Evolutionary conservation across 2,888 invertebrate species (phyloP).

Genomic region (Lithophane semibrunnea): DNA sequence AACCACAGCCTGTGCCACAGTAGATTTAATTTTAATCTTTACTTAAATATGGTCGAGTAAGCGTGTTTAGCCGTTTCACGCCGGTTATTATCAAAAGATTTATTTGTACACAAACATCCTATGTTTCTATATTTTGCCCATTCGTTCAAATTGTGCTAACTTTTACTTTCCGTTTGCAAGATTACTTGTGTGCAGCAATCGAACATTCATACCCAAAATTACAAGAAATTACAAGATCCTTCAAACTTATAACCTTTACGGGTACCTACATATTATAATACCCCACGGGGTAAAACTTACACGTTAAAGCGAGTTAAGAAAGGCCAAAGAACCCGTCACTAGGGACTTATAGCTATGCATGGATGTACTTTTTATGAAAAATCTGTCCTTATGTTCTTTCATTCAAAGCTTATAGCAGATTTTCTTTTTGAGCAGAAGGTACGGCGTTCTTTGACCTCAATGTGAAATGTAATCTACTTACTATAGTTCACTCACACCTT

Average conservation of each 20-base stretch:
- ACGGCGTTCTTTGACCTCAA: background rate
- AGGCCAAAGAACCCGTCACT: constrained; percentile 33
- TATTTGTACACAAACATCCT: too few relatives aligned
- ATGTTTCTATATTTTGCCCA: too few relatives aligned
- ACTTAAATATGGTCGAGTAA: too few relatives aligned
- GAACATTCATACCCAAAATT: background rate
- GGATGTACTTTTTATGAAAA: background rate
- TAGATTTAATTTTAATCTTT: background rate
- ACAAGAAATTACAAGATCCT: background rate
- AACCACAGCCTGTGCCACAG: background rate
- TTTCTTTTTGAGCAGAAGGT: constrained; percentile 6
- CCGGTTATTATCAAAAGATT: too few relatives aligned
- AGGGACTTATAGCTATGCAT: background rate
- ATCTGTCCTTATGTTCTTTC: background rate
- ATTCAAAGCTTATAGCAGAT: background rate
- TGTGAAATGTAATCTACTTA: background rate
- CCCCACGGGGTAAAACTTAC: constrained; percentile 15
- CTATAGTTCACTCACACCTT: background rate
- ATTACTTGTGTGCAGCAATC: background rate
- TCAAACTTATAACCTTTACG: background rate
- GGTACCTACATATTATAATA: background rate
- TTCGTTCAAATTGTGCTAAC: too few relatives aligned
- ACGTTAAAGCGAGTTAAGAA: constrained; percentile 6
- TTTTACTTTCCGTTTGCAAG: too few relatives aligned
- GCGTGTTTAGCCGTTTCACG: too few relatives aligned